A percentile compares a stretch with the other conserved stretches of the same genome.
These are phyloP conservation scores for Axinella damicornis DNA, from an alignment of 37 sponge, comb jelly and placozoan species.

Conservation along the genomic window DNA sequence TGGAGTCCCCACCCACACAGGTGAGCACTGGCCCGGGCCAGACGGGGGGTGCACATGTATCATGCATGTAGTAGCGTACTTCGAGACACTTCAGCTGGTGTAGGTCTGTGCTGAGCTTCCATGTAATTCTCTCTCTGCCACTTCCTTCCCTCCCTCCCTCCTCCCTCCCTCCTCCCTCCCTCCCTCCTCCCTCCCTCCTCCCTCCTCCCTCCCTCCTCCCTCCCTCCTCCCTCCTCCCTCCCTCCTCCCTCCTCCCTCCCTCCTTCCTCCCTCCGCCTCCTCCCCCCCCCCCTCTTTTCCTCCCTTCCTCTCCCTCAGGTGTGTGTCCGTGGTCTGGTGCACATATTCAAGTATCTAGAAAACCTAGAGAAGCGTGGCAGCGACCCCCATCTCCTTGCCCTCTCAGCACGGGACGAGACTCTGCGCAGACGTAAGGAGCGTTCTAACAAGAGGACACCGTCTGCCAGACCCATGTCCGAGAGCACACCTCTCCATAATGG, in stretches of 20 bases:
- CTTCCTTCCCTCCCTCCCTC: too few relatives aligned
- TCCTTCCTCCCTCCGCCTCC: not conserved
- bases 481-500: slow-evolving; percentile 16
- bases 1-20: slow-evolving; percentile 63
- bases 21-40: slow-evolving; percentile 41
- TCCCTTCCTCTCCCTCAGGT: slow-evolving; percentile 21
- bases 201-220: not conserved
- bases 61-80: not conserved
- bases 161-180: not conserved
- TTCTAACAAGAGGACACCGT: not conserved
- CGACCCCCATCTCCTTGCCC: slow-evolving; percentile 38
- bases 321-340: slow-evolving; percentile 66
- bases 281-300: not conserved
- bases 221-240: too few relatives aligned
- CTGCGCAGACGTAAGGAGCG: slow-evolving; percentile 22
- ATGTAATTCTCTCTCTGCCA: not conserved
- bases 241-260: not conserved
- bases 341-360: slow-evolving; percentile 77
- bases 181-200: not conserved
- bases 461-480: slow-evolving; percentile 12
- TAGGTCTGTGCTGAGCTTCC: not conserved
- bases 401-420: slow-evolving; percentile 17
- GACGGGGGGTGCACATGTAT: too few relatives aligned
- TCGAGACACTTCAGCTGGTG: not conserved
- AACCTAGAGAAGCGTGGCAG: slow-evolving; percentile 47